Conservation (phyloP, 2,113 vertebrate genomes). For the Lota lota region DNA sequence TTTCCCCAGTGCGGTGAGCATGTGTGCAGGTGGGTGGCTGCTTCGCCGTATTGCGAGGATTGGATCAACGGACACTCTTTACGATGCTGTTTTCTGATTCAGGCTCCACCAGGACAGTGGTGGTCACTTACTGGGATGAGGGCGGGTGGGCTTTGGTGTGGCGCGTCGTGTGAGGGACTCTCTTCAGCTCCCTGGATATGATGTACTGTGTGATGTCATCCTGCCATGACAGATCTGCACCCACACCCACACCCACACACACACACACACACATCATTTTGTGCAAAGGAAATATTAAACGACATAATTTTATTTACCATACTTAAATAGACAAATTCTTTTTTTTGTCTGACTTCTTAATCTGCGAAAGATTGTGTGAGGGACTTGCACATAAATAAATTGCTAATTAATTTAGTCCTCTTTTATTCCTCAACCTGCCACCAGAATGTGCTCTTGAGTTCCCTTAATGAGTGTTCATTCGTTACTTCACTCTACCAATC, state of each 20-base stretch:
- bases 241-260: slow-evolving; percentile 16
- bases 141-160: slow-evolving; percentile 40
- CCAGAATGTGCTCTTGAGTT: no score
- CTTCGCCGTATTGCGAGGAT: slow-evolving; percentile 20
- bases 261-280: neutral
- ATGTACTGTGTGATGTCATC: slow-evolving; percentile 93
- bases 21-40: slow-evolving; percentile 23
- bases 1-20: no score
- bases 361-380: no score
- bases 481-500: no score
- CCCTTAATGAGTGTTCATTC: no score
- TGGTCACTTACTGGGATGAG: slow-evolving; percentile 47
- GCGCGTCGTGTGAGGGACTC: slow-evolving; percentile 79
- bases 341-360: no score
- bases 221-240: slow-evolving; percentile 90
- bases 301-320: neutral
- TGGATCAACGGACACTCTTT: slow-evolving; percentile 26
- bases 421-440: no score
- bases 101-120: slow-evolving; percentile 24
- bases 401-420: no score
- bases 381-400: no score
- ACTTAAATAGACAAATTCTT: no score
- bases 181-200: slow-evolving; percentile 92
- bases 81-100: no score
- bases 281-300: neutral